Evolutionary conservation across 2,113 vertebrate species (phyloP).

Genomic region (Seriola rivoliana): DNA sequence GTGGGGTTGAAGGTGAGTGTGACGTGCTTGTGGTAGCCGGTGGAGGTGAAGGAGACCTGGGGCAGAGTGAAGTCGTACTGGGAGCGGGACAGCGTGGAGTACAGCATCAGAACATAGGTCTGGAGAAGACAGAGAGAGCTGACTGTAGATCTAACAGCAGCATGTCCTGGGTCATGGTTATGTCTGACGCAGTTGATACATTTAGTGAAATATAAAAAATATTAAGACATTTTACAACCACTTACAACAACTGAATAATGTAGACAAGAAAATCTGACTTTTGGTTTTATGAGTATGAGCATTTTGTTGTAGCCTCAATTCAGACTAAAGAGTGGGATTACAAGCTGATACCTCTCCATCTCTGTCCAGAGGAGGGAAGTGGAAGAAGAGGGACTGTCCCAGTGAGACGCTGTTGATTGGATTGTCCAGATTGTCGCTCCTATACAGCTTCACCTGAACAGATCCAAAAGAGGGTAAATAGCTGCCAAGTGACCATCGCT

Average conservation of each 20-base stretch:
- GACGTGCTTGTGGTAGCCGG: slow-evolving; percentile 95
- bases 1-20: slow-evolving; percentile 93
- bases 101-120: slow-evolving; percentile 93
- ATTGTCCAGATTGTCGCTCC: slow-evolving; percentile 95
- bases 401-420: slow-evolving; percentile 95
- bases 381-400: slow-evolving; percentile 96
- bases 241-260: neutral
- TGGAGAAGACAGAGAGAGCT: slow-evolving; percentile 65
- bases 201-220: neutral
- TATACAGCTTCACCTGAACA: slow-evolving; percentile 94
- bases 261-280: neutral
- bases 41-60: slow-evolving; percentile 93
- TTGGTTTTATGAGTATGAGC: neutral
- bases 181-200: fast-evolving
- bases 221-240: neutral
- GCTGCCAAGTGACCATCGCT: neutral
- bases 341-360: slow-evolving; percentile 95
- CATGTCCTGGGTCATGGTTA: neutral
- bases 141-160: neutral
- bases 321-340: neutral
- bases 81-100: slow-evolving; percentile 91
- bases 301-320: neutral
- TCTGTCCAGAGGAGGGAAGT: slow-evolving; percentile 93
- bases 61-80: slow-evolving; percentile 95
- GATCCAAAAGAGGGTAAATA: neutral